Evolutionary conservation across 2,113 vertebrate genomes (phyloP).

Genomic region (Apeltes quadracus): DNA sequence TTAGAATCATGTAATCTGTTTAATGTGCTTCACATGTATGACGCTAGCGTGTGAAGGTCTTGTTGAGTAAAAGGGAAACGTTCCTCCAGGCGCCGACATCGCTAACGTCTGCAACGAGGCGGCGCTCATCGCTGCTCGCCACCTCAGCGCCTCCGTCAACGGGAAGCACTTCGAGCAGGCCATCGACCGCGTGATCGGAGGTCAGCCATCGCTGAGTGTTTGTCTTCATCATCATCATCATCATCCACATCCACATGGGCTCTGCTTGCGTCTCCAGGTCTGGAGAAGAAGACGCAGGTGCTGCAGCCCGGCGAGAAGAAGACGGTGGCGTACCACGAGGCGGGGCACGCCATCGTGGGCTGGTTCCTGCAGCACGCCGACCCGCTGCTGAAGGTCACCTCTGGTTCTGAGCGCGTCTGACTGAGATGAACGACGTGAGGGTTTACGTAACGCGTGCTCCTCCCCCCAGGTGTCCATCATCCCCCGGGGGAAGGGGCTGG

Average conservation of each 20-base stretch:
- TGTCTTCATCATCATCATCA: too few relatives aligned
- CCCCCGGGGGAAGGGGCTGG: constrained; percentile 89
- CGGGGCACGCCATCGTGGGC: constrained; percentile 89
- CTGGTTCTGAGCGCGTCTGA: neutral
- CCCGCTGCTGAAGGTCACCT: constrained; percentile 87
- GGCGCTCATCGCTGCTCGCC: constrained; percentile 91
- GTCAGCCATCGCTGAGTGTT: constrained; percentile 66
- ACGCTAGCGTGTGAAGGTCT: too few relatives aligned
- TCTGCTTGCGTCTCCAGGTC: constrained; percentile 72
- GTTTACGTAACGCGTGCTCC: neutral
- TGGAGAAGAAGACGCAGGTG: constrained; percentile 93
- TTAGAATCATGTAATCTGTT: too few relatives aligned
- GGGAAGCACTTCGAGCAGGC: constrained; percentile 94
- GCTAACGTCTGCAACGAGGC: constrained; percentile 97
- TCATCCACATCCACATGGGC: too few relatives aligned
- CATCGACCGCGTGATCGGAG: constrained; percentile 94
- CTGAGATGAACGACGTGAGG: too few relatives aligned
- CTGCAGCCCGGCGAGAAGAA: constrained; percentile 92
- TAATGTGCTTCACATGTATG: too few relatives aligned
- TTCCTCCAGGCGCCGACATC: constrained; percentile 90
- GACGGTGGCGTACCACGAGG: constrained; percentile 91
- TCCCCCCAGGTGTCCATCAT: constrained; percentile 89
- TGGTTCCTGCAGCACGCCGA: constrained; percentile 93
- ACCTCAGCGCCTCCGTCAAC: constrained; percentile 84
- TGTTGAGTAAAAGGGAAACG: too few relatives aligned